Evolutionary conservation across 1,140 invertebrate genomes (phyloP), one percentile per base, ranked within the genome.

Genomic region (Ceratosolen fusciceps): DNA sequence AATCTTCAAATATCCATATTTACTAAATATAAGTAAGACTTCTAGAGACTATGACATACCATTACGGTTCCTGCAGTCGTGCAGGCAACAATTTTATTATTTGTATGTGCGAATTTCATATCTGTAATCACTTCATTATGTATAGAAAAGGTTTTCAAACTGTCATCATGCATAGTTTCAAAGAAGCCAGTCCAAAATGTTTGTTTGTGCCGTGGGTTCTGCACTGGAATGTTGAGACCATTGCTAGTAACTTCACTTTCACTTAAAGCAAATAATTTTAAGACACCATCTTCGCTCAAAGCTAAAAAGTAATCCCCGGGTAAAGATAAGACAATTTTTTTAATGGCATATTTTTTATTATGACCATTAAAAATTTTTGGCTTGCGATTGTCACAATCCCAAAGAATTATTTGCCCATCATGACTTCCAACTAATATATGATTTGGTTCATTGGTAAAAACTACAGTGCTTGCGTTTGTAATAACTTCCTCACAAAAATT

Each of bases 121-220:
- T 90, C 88, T 0, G 84, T 81, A 73, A 91, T 88, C 7, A 68
- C 77, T 68, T 88, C 84, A 29, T 82, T 60, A 24, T 83, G 39
- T 2, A 87, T 68, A 21, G 8, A 73, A 74, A 89, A 88, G n/a
- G 78, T 83, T 70, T 81, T 72, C 24, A 82, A 78, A 68, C 89
- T 90, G 26, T 86, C 82, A 49, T 89, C 86, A 31, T 84, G 83
- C 5, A 78, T 77, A n/a, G 71, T 14, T 31, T 78, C 77, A 74
- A 86, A 88, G 24, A 89, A 77, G 68, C 43, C 72, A 49, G 49
- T 83, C 87, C 88, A 90, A 54, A 67, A 85, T 1, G 16, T 39
- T 81, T 91, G 90, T 62, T 87, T 88, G 14, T 88, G 84, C 54
- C 82, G 83, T 1, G 90, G 89, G 79, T 85, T 88, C 31, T 80